These are phyloP conservation scores for Ranitomeya variabilis DNA, from an alignment of 2,113 vertebrate species.

Conservation along the genomic window DNA sequence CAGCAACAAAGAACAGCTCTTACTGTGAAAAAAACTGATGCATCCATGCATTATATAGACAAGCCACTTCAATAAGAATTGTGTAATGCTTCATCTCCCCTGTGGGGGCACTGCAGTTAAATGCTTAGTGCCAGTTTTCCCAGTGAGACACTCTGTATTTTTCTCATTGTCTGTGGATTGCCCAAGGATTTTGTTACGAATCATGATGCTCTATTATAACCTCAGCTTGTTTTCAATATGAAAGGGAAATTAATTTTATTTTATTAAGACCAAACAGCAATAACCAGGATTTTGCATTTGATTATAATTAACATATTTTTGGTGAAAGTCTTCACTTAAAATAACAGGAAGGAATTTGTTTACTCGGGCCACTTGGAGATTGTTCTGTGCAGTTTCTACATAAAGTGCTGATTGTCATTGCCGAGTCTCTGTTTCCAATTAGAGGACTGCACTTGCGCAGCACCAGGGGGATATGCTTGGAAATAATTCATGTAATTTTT, in stretches of 20 bases:
- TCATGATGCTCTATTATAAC: not conserved
- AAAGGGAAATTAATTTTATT: not conserved
- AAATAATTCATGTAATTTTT: not conserved
- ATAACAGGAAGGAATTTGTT: slow-evolving; percentile 16
- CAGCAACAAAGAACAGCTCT: too few species aligned
- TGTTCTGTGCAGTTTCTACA: not conserved
- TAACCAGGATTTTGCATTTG: not conserved
- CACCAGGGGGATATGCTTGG: not conserved
- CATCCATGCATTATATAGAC: too few species aligned
- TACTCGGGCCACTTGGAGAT: not conserved
- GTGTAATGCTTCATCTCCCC: too few species aligned
- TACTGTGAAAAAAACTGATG: too few species aligned
- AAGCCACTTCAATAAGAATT: too few species aligned
- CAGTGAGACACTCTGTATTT: not conserved
- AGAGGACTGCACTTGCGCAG: not conserved
- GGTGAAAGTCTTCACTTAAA: not conserved
- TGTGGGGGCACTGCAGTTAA: not conserved
- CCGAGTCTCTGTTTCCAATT: slow-evolving; percentile 29
- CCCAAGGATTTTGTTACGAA: not conserved
- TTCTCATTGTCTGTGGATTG: not conserved
- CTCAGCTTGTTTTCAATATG: not conserved
- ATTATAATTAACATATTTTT: not conserved
- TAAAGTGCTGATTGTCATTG: not conserved
- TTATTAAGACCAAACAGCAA: not conserved
- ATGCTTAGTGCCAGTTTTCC: not conserved